Percentiles rank a stretch among this genome's conserved stretches.
phyloP scores from a whole-genome alignment of 2,797 vertebrate genomes.

The Pangasius macronema region DNA sequence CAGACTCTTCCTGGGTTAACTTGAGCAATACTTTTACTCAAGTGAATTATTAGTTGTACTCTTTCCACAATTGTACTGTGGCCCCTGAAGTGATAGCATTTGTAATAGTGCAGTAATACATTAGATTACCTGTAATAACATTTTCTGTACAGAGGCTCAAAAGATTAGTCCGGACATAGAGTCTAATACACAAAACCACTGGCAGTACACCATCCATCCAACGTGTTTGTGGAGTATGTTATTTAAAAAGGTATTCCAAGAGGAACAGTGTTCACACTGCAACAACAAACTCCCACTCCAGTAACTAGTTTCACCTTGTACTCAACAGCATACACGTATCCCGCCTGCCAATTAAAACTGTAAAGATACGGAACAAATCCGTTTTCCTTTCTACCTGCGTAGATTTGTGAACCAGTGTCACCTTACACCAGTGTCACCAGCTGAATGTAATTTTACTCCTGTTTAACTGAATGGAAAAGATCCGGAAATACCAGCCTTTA shows the following conservation, averaged over 20 bases:
- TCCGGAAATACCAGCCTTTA: not conserved
- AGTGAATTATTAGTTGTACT: slow-evolving; percentile 3
- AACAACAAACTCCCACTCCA: slow-evolving; percentile 59
- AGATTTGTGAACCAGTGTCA: not conserved
- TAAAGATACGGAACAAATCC: not conserved
- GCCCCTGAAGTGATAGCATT: slow-evolving; percentile 4
- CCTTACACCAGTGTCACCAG: not conserved
- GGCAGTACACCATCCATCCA: not conserved
- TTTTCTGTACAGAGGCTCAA: not conserved
- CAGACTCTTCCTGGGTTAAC: not conserved
- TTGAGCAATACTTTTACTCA: slow-evolving; percentile 23
- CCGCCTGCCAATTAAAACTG: slow-evolving; percentile 43
- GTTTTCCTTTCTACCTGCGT: not conserved
- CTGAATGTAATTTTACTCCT: not conserved
- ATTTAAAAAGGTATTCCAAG: slow-evolving; percentile 13
- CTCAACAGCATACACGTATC: slow-evolving; percentile 23
- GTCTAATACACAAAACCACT: not conserved
- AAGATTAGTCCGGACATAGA: not conserved
- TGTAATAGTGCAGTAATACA: slow-evolving; percentile 14
- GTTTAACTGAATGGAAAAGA: not conserved
- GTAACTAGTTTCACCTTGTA: slow-evolving; percentile 61
- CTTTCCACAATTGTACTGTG: not conserved
- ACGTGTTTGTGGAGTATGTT: not conserved
- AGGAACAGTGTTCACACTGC: slow-evolving; percentile 60
- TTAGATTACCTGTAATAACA: slow-evolving; percentile 7